Evolutionary conservation across 2,797 vertebrate genomes (phyloP), one percentile per base, ranked within the genome.

Genomic region (Microcaecilia unicolor): DNA sequence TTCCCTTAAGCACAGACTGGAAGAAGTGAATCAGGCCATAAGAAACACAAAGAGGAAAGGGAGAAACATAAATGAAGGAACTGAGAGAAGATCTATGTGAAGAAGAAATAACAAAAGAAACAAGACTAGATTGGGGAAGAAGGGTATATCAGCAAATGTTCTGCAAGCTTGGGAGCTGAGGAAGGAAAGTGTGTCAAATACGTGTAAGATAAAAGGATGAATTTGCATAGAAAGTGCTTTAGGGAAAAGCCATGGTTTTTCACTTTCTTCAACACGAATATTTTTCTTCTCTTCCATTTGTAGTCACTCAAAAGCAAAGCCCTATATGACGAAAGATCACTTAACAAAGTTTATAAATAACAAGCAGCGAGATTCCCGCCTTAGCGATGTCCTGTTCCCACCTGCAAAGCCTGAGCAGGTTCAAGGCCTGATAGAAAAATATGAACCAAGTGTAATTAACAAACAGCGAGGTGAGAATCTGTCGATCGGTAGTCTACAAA

Each of bases 291-390:
- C 37, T 7, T 67, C 25, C 60, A 34, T 13, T 42, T 24, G 18
- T 34, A 99, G 95, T 67, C 91, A 93, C 29, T 80, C 76, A 4
- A 86, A 87, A 69, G 80, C 83, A 41, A 98, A 99, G 64, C 94
- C 94, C 17, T 97, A 88, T 72, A 97, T 99, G 93, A 94, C 92
- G 1, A 96, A 92, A 55, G 92, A 97, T 9, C 89, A 91, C 49
- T 71, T 99, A 71, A 78, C 88, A 20, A 93, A 93, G 61, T 99
- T 98, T 45, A 88, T 98, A 58, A 95, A 97, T 33, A 89, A 94
- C 72, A 98, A 92, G 31, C 96, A 98, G 65, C 78, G 93, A 1
- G 92, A 99, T 66, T 78, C 89, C 2, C 84, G 93, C 21, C 90
- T 94, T 33, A 98, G 96, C 4, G 88, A 97, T 48, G 74, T 90